Conservation (phyloP, 2,888 invertebrate genomes). For the Pyrochroa serraticornis region DNA sequence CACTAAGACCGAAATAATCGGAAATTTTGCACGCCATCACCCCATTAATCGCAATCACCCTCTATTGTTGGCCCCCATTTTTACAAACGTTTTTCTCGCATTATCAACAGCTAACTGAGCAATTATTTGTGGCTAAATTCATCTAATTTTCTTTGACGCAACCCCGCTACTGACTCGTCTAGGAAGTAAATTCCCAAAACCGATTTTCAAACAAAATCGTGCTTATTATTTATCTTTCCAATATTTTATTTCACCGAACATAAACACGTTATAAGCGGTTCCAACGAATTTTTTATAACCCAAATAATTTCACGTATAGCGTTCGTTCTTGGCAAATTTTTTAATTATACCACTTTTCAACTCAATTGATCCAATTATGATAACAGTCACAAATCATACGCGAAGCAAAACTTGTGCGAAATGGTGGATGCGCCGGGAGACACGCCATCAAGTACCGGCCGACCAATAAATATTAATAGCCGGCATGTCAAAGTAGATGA, state of each 20-base stretch:
- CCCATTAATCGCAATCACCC: conserved; percentile 14
- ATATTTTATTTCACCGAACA: conserved; percentile 12
- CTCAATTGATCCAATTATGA: no score
- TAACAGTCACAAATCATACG: no score
- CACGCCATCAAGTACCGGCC: no score
- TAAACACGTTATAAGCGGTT: conserved; percentile 11
- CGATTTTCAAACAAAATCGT: conserved; percentile 7
- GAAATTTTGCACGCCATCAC: conserved; percentile 7
- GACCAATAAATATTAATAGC: no score
- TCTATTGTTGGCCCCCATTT: neutral
- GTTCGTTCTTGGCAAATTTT: neutral
- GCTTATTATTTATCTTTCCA: conserved; percentile 14
- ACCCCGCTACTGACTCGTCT: neutral
- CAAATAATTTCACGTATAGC: neutral
- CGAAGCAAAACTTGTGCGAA: neutral
- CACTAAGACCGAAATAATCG: conserved; percentile 16
- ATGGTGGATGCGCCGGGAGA: conserved; percentile 6
- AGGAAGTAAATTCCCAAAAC: conserved; percentile 8
- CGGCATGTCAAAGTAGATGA: no score
- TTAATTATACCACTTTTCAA: neutral
- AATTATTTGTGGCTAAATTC: neutral
- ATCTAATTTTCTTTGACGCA: neutral
- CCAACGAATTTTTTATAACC: neutral
- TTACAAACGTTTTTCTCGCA: no score
- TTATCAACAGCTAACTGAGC: no score